Base-by-base conservation (phyloP, 2,113 vertebrate species). In the Hippocampus guttulatus region DNA sequence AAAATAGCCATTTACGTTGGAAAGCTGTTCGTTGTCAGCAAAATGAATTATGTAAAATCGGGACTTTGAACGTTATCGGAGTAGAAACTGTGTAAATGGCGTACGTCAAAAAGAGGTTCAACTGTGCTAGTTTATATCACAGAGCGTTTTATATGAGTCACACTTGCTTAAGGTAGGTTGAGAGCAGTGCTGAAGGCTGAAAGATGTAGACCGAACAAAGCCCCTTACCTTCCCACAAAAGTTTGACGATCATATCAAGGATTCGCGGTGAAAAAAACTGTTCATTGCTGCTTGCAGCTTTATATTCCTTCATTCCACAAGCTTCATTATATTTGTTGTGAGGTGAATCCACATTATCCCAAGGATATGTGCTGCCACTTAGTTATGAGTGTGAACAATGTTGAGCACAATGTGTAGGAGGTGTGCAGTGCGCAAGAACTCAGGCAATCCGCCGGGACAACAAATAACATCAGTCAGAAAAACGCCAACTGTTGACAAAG, bases 261-360 rank as follows among this genome's bases (percentile, higher is more conserved):
- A 27, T 11, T 25, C 3, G 11, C 23, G 0, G 14, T 57, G 55
- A 25, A 25, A 57, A 14, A 57, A 12, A 11, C 12, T 10, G n/a
- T 57, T 57, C 11, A 27, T 25, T 25, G 11, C n/a, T 57, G n/a
- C 23, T 57, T 25, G 55, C 55, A 14, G 55, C 23, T 57, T 57
- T 5, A 57, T 27, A 38, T 38, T 38, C 33, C 33, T 38, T 38
- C 33, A 38, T 38, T 38, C 43, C 12, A 45, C 43, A 14, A 14
- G 10, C 1, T 45, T 58, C 12, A 10, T 69, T 51, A 51, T 64
- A 75, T 76, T 76, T 82, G 68, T 76, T 81, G 78, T 76, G 74
- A 87, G 76, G 75, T 80, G 81, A 87, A 87, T 76, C 75, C 71
- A 81, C 85, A 82, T 79, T 83, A 86, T 82, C 82, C 81, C 84